phyloP scores from a whole-genome alignment of 2,888 invertebrate genomes.

The Drosophila mettleri region DNA sequence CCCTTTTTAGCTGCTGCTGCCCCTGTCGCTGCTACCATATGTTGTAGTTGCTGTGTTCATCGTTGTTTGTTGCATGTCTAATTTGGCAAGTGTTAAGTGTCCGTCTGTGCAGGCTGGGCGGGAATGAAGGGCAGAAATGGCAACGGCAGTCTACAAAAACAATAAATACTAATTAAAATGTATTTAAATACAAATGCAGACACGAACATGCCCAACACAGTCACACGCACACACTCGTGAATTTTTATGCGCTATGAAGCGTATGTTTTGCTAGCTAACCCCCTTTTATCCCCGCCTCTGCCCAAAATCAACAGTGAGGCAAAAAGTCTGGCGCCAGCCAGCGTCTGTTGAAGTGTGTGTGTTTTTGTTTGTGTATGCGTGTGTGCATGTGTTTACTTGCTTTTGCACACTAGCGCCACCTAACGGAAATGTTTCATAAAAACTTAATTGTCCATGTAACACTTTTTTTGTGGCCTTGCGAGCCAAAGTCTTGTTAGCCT shows the following conservation, averaged over 20 bases:
- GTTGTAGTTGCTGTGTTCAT: constrained; percentile 30
- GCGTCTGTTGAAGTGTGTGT: constrained; percentile 9
- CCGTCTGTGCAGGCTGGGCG: constrained; percentile 7
- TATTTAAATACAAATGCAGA: constrained; percentile 71
- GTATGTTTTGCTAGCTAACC: constrained; percentile 48
- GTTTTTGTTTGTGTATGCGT: constrained; percentile 29
- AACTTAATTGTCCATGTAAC: constrained; percentile 82
- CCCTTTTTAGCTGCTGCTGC: constrained; percentile 37
- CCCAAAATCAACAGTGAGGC: constrained; percentile 20
- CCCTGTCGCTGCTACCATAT: constrained; percentile 11
- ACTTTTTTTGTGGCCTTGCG: constrained; percentile 68
- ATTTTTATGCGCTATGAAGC: constrained; percentile 57
- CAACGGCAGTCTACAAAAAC: constrained; percentile 58
- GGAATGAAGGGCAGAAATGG: constrained; percentile 5
- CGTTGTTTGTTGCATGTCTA: constrained; percentile 71
- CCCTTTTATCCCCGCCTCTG: not conserved
- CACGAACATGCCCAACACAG: constrained; percentile 43
- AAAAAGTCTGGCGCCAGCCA: constrained; percentile 53
- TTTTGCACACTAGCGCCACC: constrained; percentile 71
- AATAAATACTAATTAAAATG: constrained; percentile 79
- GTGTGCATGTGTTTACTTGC: constrained; percentile 58
- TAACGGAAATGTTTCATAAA: constrained; percentile 82
- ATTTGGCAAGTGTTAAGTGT: constrained; percentile 75
- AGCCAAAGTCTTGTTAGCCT: constrained; percentile 50
- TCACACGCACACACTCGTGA: constrained; percentile 19